Percentiles rank a stretch among this genome's conserved stretches.
Evolutionary conservation across 2,113 vertebrate genomes (phyloP).

Genomic region (Spea bombifrons): DNA sequence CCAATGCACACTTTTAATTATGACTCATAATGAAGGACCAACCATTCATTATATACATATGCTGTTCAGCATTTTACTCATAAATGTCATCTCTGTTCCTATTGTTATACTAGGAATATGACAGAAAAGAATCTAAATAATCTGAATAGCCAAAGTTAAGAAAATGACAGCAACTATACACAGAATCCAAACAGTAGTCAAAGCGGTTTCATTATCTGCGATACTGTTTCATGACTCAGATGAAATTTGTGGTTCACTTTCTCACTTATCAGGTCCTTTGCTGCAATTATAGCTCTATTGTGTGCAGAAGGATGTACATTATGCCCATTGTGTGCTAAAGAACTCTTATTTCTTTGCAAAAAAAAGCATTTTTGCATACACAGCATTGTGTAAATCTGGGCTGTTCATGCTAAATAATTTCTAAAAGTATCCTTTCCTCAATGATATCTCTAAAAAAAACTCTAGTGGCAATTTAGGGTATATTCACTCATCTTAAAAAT

Average conservation of each 20-base stretch:
- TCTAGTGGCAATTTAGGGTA: constrained; percentile 11
- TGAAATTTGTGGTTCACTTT: constrained; percentile 38
- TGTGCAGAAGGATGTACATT: constrained; percentile 44
- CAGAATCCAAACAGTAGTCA: not conserved
- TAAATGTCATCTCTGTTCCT: not conserved
- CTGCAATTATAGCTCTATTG: constrained; percentile 45
- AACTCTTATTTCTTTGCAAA: constrained; percentile 20
- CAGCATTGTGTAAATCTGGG: constrained; percentile 41
- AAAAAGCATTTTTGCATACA: constrained; percentile 39
- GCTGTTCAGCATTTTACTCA: not conserved
- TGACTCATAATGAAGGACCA: not conserved
- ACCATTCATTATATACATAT: not conserved
- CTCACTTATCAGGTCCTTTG: constrained; percentile 43
- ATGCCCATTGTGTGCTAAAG: constrained; percentile 45
- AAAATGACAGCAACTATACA: not conserved
- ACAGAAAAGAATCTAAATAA: not conserved
- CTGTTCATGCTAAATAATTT: constrained; percentile 29
- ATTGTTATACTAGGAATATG: not conserved
- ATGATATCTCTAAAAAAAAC: constrained; percentile 10
- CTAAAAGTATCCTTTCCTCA: constrained; percentile 41
- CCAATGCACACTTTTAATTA: not conserved
- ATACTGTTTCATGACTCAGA: constrained; percentile 29
- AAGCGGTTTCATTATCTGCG: constrained; percentile 16
- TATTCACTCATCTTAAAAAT: constrained; percentile 21
- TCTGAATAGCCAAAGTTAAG: not conserved